Evolutionary conservation across 2,113 vertebrate genomes (phyloP).

Genomic region (Brachyhypopomus gauderio): DNA sequence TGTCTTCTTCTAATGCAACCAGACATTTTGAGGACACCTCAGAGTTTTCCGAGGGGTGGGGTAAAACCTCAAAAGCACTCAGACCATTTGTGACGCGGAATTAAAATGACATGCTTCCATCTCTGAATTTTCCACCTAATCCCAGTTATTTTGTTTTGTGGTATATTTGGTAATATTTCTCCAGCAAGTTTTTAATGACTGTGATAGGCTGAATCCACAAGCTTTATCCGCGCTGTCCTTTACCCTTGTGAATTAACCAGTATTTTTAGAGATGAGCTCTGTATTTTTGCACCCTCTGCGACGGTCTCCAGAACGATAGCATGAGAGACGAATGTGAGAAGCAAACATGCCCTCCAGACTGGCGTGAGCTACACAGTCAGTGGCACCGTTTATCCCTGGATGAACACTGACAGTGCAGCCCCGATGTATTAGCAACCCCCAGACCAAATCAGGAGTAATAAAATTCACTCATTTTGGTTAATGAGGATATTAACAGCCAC

Average conservation of each 20-base stretch:
- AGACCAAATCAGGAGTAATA: conserved; percentile 80
- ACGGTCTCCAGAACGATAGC: neutral
- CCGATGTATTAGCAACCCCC: conserved; percentile 75
- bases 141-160: conserved; percentile 47
- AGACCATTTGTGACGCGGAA: conserved; percentile 49
- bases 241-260: neutral
- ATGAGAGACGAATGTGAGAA: neutral
- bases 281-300: neutral
- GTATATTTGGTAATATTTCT: conserved; percentile 26
- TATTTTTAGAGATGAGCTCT: conserved; percentile 24
- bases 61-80: conserved; percentile 43
- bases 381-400: conserved; percentile 59
- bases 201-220: conserved; percentile 26
- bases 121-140: conserved; percentile 46
- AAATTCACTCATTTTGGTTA: conserved; percentile 83
- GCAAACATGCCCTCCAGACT: conserved; percentile 32
- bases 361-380: neutral
- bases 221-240: conserved; percentile 22
- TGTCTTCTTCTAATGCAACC: conserved; percentile 55
- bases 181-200: conserved; percentile 43
- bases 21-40: conserved; percentile 60
- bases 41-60: conserved; percentile 43
- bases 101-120: conserved; percentile 55
- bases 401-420: conserved; percentile 68
- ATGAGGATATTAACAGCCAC: conserved; percentile 82